Conservation (phyloP, 2,113 vertebrate genomes). For the Tretioscincus oriximinensis region DNA sequence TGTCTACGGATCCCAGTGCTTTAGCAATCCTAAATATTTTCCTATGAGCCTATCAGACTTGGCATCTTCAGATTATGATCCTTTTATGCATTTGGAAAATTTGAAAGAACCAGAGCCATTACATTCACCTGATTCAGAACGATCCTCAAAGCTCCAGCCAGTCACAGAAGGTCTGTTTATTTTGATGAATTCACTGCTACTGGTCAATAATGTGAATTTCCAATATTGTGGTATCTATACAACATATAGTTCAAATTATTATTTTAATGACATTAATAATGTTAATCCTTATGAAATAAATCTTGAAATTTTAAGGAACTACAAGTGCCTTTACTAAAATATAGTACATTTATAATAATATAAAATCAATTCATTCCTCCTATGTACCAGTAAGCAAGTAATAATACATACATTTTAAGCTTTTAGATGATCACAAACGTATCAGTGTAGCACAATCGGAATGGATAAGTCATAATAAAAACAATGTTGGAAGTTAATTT, state of each 20-base stretch:
- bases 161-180: slow-evolving; percentile 88
- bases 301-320: slow-evolving; percentile 51
- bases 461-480: neutral
- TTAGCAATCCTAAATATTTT: slow-evolving; percentile 91
- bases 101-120: slow-evolving; percentile 95
- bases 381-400: slow-evolving; percentile 29
- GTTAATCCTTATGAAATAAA: slow-evolving; percentile 42
- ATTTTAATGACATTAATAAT: neutral
- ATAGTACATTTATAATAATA: slow-evolving; percentile 31
- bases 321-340: slow-evolving; percentile 46
- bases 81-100: slow-evolving; percentile 91
- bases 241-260: slow-evolving; percentile 17
- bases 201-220: slow-evolving; percentile 29
- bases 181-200: slow-evolving; percentile 35
- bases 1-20: slow-evolving; percentile 96
- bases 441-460: neutral
- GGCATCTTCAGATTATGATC: slow-evolving; percentile 90
- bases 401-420: slow-evolving; percentile 25
- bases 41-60: slow-evolving; percentile 94
- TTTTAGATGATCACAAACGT: slow-evolving; percentile 5
- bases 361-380: slow-evolving; percentile 11
- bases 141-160: slow-evolving; percentile 94
- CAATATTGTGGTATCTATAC: slow-evolving; percentile 23
- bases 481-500: slow-evolving; percentile 9
- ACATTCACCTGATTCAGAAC: slow-evolving; percentile 96